Evolutionary conservation across 2,797 vertebrate species (phyloP), one percentile per base, ranked within the genome.

Genomic region (Lophotriccus pileatus): DNA sequence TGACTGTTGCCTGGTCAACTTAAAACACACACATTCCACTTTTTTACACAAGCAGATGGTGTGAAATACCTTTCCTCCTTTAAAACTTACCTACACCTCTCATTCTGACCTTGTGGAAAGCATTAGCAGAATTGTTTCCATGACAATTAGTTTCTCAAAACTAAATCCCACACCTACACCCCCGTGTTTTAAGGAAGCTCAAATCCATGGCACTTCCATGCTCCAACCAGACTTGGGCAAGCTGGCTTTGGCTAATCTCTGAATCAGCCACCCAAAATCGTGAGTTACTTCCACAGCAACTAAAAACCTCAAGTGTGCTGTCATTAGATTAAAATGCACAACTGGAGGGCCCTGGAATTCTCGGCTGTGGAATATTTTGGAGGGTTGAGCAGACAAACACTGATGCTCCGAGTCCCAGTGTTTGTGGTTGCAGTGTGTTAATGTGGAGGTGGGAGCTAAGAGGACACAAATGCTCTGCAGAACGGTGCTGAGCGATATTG

Each of bases 261-360:
- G 12, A 28, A 58, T 32, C 64, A 49, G 41, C 25, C 3, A 0
- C 23, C 34, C 43, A 14, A 87, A 37, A 53, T 24, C 36, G 36
- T 3, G 15, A 50, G 14, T 36, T 27, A 6, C 28, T 16, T 25
- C 52, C 28, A 23, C 58, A 50, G 41, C 5, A n/a, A 53, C 44
- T 6, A 9, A 47, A 32, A 32, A 7, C 7, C 37, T 27, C 19
- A 14, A 18, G 4, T 0, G 0, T 24, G 60, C 16, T 41, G 18
- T 21, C n/a, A 52, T 16, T 14, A 64, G 66, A n/a, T 6, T 72
- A 60, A 84, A 70, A 41, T 12, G 32, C 34, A 23, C 43, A 43
- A 5, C 0, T 0, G 0, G 30, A 66, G 43, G 27, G 7, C 49
- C 23, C 23, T 12, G 50, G 39, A 16, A 15, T 13, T 8, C 46